These are phyloP conservation scores for Hirtodrosophila alboralis DNA, from an alignment of 2,888 invertebrate species.

Conservation along the genomic window DNA sequence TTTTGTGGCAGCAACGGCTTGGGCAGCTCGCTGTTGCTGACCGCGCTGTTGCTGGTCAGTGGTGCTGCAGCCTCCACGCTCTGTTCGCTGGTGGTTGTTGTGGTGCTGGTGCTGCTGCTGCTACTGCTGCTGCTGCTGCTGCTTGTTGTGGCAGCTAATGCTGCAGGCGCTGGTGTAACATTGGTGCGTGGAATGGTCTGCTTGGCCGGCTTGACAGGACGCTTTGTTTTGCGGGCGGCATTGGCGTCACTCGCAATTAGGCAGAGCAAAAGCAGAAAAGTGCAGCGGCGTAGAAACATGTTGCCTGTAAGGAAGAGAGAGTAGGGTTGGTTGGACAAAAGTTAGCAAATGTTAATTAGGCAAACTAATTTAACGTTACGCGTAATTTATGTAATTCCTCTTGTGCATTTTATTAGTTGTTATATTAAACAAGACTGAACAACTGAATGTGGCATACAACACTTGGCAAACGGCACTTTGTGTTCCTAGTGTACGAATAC, in stretches of 20 bases:
- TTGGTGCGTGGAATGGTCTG: constrained; percentile 83
- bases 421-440: constrained; percentile 32
- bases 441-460: constrained; percentile 34
- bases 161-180: constrained; percentile 79
- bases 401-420: constrained; percentile 65
- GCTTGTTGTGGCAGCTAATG: constrained; percentile 64
- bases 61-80: constrained; percentile 39
- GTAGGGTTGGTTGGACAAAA: constrained; percentile 4
- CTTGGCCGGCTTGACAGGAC: constrained; percentile 82
- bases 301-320: constrained; percentile 47
- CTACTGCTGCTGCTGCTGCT: constrained; percentile 29
- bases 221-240: constrained; percentile 82
- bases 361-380: constrained; percentile 67
- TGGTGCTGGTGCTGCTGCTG: constrained; percentile 34
- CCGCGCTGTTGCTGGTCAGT: constrained; percentile 39
- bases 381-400: constrained; percentile 75
- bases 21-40: constrained; percentile 73
- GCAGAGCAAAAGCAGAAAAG: constrained; percentile 79
- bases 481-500: constrained; percentile 7
- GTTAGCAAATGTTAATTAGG: constrained; percentile 66
- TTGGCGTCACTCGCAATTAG: constrained; percentile 81
- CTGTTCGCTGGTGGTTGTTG: constrained; percentile 44
- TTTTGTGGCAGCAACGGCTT: constrained; percentile 74
- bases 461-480: constrained; percentile 55
- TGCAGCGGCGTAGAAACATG: constrained; percentile 82